These are phyloP conservation scores for Pachliopta kotzebuea DNA, from an alignment of 2,888 invertebrate genomes.

Conservation along the genomic window DNA sequence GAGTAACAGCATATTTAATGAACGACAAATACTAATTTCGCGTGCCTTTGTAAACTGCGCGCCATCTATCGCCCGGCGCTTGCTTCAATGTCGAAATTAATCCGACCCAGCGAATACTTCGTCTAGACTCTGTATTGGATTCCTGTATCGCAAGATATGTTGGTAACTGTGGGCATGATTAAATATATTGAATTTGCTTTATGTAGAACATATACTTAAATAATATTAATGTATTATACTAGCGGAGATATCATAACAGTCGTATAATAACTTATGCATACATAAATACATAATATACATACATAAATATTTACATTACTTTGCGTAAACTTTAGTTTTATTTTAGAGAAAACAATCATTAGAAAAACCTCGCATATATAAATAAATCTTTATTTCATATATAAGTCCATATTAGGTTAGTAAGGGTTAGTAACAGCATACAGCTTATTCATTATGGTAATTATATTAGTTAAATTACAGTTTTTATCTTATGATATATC, in stretches of 20 bases:
- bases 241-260: not conserved
- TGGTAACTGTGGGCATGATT: not conserved
- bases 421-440: too few relatives aligned
- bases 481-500: too few relatives aligned
- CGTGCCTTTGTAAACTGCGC: constrained; percentile 52
- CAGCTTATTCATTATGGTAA: too few relatives aligned
- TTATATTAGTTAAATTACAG: too few relatives aligned
- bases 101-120: constrained; percentile 43
- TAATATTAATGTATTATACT: not conserved
- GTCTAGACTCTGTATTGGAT: constrained; percentile 25
- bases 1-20: constrained; percentile 45
- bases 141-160: constrained; percentile 17
- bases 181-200: constrained; percentile 4
- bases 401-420: too few relatives aligned
- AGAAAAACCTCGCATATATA: too few relatives aligned
- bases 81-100: constrained; percentile 42
- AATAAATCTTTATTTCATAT: too few relatives aligned
- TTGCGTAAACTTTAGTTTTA: too few relatives aligned
- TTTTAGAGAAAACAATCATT: too few relatives aligned
- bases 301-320: too few relatives aligned
- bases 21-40: constrained; percentile 63
- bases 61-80: constrained; percentile 40
- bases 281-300: too few relatives aligned
- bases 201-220: not conserved
- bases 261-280: not conserved